Percentiles rank a stretch among this genome's conserved stretches.
These are phyloP conservation scores for Aleadryas rufinucha DNA, from an alignment of 2,113 vertebrate species.

Conservation along the genomic window DNA sequence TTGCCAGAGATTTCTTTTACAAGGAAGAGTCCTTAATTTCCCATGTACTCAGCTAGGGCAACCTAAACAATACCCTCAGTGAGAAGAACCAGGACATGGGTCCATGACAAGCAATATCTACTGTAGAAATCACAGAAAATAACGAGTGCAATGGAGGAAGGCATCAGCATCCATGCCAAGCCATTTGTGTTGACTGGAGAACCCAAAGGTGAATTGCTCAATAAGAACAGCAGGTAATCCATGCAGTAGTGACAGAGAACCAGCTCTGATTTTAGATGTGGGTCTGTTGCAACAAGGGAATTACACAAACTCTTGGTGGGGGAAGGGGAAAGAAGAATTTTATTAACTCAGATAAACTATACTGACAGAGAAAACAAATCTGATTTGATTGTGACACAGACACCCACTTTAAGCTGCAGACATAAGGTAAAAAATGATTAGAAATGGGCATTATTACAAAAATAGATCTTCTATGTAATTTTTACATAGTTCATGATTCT, in stretches of 20 bases:
- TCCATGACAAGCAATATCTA: constrained; percentile 64
- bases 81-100: constrained; percentile 64
- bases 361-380: not conserved
- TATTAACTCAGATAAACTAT: not conserved
- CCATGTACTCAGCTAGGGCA: constrained; percentile 70
- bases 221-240: not conserved
- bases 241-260: not conserved
- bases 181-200: not conserved
- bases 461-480: not conserved
- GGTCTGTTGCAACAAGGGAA: not conserved
- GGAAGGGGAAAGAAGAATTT: not conserved
- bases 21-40: constrained; percentile 78
- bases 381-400: not conserved
- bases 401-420: not conserved
- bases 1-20: constrained; percentile 74
- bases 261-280: not conserved
- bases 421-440: not conserved
- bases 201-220: constrained; percentile 10
- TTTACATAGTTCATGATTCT: not conserved
- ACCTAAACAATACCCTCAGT: constrained; percentile 73
- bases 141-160: not conserved
- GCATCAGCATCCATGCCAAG: constrained; percentile 58
- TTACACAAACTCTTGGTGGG: not conserved
- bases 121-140: constrained; percentile 38
- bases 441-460: not conserved